These are phyloP conservation scores for Eilema depressum DNA, from an alignment of 2,888 invertebrate species.

Conservation along the genomic window DNA sequence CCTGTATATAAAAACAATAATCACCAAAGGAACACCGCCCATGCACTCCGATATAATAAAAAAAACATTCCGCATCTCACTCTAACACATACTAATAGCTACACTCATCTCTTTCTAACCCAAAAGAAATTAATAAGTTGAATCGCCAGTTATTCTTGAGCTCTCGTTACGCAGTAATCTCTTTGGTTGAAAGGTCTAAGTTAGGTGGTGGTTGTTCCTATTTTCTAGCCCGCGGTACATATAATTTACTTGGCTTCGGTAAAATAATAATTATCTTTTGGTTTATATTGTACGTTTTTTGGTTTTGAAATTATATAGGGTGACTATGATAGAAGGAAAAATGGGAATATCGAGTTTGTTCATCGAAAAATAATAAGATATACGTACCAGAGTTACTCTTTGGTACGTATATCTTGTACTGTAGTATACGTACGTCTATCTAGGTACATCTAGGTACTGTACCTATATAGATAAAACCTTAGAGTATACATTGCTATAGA, in stretches of 20 bases:
- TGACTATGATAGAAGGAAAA: slow-evolving; percentile 39
- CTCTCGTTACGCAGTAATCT: slow-evolving; percentile 25
- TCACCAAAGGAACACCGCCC: slow-evolving; percentile 72
- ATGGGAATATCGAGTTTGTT: background rate
- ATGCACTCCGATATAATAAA: slow-evolving; percentile 64
- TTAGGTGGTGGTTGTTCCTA: slow-evolving; percentile 28
- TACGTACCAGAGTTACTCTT: too few species aligned
- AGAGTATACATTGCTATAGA: too few species aligned
- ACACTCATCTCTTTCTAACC: slow-evolving; percentile 57
- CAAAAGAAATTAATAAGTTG: slow-evolving; percentile 73
- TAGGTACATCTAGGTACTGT: too few species aligned
- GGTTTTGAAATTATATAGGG: slow-evolving; percentile 64
- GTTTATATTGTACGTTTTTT: slow-evolving; percentile 66
- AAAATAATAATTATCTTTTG: slow-evolving; percentile 81
- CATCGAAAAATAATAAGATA: background rate
- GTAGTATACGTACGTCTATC: too few species aligned
- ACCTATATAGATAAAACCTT: too few species aligned
- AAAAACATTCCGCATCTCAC: slow-evolving; percentile 57
- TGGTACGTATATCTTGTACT: too few species aligned
- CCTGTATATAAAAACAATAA: slow-evolving; percentile 69
- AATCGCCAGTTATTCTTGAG: slow-evolving; percentile 56
- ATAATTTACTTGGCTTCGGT: slow-evolving; percentile 77
- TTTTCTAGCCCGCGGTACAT: slow-evolving; percentile 53
- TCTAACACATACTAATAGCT: slow-evolving; percentile 69
- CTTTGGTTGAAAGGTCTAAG: background rate